Evolutionary conservation across 2,113 vertebrate genomes (phyloP), one percentile per base, ranked within the genome.

Genomic region (Abramis brama): DNA sequence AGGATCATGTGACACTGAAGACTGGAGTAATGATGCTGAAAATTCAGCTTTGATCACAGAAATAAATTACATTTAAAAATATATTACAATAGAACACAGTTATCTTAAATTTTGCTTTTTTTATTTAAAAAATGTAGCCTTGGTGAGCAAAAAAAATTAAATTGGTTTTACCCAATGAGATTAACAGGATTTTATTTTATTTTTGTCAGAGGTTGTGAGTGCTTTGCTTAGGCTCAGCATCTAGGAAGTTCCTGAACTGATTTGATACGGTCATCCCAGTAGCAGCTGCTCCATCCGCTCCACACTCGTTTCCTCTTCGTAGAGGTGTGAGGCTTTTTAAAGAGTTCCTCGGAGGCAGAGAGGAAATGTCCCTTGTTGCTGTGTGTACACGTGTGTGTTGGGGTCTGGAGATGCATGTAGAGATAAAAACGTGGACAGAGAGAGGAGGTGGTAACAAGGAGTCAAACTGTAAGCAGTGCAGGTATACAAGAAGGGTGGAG

Each of bases 201-300:
- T 19, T 36, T 19, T 21, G 7, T 57, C 5, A 0, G 13, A 57
- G 55, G 6, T 57, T 57, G 6, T 57, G 55, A 57, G 55, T 57
- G 55, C 55, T 57, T 57, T 57, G 55, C 55, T 57, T 57, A 70
- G 30, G 15, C 17, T 66, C 27, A 66, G 43, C n/a, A 33, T 60
- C 19, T 79, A 60, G 33, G 5, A 23, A 79, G 21, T 11, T 78
- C 19, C 17, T 59, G 13, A 12, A 50, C 45, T 50, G 79, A 66
- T 6, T 80, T 27, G 59, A 47, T 64, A 12, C 5, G 8, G 59
- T 81, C 8, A 27, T 55, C 75, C 50, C 75, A 77, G 75, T 77
- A 77, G 75, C 75, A 62, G 57, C 55, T 64, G 78, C 57, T 80
- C 33, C 57, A 80, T 80, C 78, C 57, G 62, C 45, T 23, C 62